Evolutionary conservation across 2,797 vertebrate genomes (phyloP).

Genomic region (Melanotaenia pygmaea): DNA sequence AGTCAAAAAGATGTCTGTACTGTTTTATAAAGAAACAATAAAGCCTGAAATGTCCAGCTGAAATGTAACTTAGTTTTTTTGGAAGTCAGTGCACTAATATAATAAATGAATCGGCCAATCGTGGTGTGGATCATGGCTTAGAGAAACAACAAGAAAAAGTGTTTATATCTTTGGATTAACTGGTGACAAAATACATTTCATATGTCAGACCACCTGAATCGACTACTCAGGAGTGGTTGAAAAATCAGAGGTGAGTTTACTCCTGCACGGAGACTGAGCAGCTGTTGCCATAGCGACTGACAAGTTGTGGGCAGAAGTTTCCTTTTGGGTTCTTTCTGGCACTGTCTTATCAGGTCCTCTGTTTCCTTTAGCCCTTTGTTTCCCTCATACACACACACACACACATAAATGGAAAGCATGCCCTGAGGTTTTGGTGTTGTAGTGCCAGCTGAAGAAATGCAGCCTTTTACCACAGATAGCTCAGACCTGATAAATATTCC

Average conservation of each 20-base stretch:
- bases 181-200: constrained; percentile 17
- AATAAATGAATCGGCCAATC: not conserved
- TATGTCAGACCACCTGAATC: constrained; percentile 30
- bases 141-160: not conserved
- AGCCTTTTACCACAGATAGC: not conserved
- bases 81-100: not conserved
- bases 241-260: constrained; percentile 44
- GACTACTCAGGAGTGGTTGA: constrained; percentile 32
- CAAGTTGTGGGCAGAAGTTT: constrained; percentile 68
- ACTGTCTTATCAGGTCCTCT: constrained; percentile 37
- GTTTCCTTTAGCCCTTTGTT: constrained; percentile 47
- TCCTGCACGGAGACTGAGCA: constrained; percentile 53
- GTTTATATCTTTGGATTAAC: constrained; percentile 13
- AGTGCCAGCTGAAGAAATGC: constrained; percentile 7
- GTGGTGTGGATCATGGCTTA: too few species aligned
- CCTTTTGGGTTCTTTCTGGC: constrained; percentile 54
- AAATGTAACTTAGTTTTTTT: not conserved
- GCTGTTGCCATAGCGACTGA: constrained; percentile 81
- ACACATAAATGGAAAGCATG: not conserved
- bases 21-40: not conserved
- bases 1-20: not conserved
- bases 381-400: not conserved
- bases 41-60: not conserved
- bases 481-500: not conserved
- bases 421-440: constrained; percentile 5